Percentiles rank a stretch among this genome's conserved stretches.
Evolutionary conservation across 2,113 vertebrate species (phyloP).

Genomic region (Lynx canadensis): DNA sequence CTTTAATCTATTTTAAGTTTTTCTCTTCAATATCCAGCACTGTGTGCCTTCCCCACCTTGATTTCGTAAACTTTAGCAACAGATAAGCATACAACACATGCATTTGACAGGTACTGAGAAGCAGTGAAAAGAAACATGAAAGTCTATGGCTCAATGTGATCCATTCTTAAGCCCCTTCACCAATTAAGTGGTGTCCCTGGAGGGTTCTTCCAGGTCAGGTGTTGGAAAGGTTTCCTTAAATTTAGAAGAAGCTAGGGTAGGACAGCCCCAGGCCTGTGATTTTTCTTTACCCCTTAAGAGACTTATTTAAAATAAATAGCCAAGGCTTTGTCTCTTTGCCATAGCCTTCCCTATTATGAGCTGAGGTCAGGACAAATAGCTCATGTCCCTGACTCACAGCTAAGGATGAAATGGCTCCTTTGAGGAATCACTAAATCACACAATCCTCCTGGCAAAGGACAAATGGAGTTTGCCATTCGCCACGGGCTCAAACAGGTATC

Average conservation of each 20-base stretch:
- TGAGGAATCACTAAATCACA: conserved; percentile 65
- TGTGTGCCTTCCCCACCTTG: neutral
- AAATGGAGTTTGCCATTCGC: conserved; percentile 43
- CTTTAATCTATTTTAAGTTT: neutral
- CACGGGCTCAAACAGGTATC: conserved; percentile 58
- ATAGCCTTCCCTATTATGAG: conserved; percentile 6
- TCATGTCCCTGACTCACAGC: conserved; percentile 45
- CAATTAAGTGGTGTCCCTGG: conserved; percentile 51
- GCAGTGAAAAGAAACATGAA: neutral
- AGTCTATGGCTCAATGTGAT: neutral
- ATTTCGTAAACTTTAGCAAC: neutral
- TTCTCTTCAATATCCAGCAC: neutral
- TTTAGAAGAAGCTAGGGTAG: conserved; percentile 36
- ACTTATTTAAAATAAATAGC: conserved; percentile 70
- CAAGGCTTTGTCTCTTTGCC: conserved; percentile 53
- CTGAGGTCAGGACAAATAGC: conserved; percentile 61
- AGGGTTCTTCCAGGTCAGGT: neutral
- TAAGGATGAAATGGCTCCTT: conserved; percentile 56
- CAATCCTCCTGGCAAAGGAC: conserved; percentile 61
- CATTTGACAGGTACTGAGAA: neutral
- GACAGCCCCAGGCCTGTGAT: conserved; percentile 23
- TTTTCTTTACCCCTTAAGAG: conserved; percentile 43
- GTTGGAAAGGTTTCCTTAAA: conserved; percentile 52
- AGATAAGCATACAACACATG: neutral
- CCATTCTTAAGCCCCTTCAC: neutral